Conservation (phyloP, 2,888 invertebrate species). For the Argyresthia goedartella region DNA sequence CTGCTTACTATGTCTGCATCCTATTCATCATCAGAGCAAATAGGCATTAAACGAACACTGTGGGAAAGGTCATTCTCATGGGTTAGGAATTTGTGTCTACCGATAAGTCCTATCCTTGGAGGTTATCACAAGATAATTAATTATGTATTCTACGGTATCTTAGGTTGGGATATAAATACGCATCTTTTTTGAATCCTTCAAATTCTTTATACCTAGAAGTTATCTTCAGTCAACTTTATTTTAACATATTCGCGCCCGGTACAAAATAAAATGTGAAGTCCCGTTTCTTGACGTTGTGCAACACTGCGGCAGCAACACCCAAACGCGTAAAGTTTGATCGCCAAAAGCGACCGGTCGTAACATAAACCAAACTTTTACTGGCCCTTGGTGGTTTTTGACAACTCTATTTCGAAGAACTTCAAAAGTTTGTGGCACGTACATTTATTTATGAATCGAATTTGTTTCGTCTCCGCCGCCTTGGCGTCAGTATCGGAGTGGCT, state of each 20-base stretch:
- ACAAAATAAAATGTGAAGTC: conserved; percentile 1
- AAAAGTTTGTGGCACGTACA: conserved; percentile 27
- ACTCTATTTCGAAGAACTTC: conserved; percentile 34
- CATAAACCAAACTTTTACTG: conserved; percentile 32
- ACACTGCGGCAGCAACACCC: not conserved
- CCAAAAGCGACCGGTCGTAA: conserved; percentile 22
- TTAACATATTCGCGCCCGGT: not conserved
- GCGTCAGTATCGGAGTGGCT: conserved; percentile 1
- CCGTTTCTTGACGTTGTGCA: not conserved
- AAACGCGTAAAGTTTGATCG: conserved; percentile 35
- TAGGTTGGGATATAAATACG: no score
- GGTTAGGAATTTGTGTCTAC: no score
- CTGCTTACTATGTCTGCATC: not conserved
- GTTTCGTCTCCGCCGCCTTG: conserved; percentile 6
- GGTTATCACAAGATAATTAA: no score
- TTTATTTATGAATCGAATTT: conserved; percentile 22
- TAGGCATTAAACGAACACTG: no score
- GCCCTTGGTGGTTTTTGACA: conserved; percentile 44
- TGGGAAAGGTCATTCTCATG: no score
- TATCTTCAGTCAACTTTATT: not conserved
- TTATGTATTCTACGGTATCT: no score
- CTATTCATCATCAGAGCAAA: not conserved
- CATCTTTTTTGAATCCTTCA: no score
- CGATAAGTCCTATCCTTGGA: no score
- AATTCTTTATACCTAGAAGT: no score